Evolutionary conservation across 2,113 vertebrate species (phyloP).

Genomic region (Syrmaticus mikado): DNA sequence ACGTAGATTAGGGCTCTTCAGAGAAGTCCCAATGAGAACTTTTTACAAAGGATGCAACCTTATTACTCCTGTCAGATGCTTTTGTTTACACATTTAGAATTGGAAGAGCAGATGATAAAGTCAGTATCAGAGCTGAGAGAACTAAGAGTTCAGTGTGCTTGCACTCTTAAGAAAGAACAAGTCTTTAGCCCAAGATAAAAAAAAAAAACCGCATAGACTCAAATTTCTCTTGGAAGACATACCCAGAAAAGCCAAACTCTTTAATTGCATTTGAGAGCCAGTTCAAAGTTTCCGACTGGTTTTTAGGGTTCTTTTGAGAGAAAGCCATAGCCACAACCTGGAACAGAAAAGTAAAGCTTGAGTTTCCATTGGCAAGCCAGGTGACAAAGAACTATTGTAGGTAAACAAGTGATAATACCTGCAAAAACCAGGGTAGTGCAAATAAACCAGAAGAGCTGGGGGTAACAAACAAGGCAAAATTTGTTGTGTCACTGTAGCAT

Average conservation of each 20-base stretch:
- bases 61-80: not conserved
- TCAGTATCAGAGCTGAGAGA: not conserved
- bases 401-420: not conserved
- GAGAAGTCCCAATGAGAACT: not conserved
- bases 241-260: conserved; percentile 98
- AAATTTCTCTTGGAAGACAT: conserved; percentile 38
- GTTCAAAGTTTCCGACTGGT: conserved; percentile 95
- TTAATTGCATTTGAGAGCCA: conserved; percentile 97
- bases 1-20: not conserved
- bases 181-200: not conserved
- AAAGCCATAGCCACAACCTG: conserved; percentile 94
- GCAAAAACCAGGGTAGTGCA: not conserved
- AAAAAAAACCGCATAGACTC: not conserved
- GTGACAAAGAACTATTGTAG: not conserved
- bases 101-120: not conserved
- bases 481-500: not conserved
- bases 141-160: not conserved
- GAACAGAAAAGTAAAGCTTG: not conserved
- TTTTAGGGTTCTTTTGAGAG: conserved; percentile 98
- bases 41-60: not conserved
- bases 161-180: not conserved
- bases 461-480: not conserved
- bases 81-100: not conserved
- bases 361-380: not conserved
- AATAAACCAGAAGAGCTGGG: not conserved